A percentile compares a stretch with the other conserved stretches of the same genome.
These are phyloP conservation scores for Acanthochromis polyacanthus DNA, from an alignment of 2,113 vertebrate genomes.

Conservation along the genomic window DNA sequence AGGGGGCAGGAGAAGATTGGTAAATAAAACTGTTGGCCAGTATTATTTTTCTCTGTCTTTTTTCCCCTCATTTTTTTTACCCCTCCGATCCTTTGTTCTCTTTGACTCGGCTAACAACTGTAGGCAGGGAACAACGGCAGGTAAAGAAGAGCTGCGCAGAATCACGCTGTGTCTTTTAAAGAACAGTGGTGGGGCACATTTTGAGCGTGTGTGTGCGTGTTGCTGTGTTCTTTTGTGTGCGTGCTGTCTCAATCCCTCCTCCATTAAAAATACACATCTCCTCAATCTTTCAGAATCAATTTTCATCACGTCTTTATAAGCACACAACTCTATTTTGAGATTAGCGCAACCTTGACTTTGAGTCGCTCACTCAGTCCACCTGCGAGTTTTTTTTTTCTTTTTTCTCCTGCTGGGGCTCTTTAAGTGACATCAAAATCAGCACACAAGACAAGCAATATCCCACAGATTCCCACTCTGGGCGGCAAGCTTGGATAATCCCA, in stretches of 20 bases:
- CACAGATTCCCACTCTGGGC: conserved; percentile 10
- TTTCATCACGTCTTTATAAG: conserved; percentile 55
- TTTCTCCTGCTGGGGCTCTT: conserved; percentile 31
- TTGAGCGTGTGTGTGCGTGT: conserved; percentile 1
- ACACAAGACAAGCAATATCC: conserved; percentile 19
- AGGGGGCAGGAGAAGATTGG: conserved; percentile 60
- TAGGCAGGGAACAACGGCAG: conserved; percentile 48
- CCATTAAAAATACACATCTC: conserved; percentile 58
- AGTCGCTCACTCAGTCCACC: conserved; percentile 34
- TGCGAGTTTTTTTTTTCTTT: conserved; percentile 17
- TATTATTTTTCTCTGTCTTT: conserved; percentile 63
- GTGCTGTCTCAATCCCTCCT: neutral
- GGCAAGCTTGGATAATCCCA: conserved; percentile 26
- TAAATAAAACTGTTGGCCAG: conserved; percentile 76
- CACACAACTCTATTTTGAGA: conserved; percentile 44
- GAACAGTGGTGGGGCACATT: conserved; percentile 1
- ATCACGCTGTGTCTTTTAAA: conserved; percentile 40
- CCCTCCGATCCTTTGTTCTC: conserved; percentile 37
- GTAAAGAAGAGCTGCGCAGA: conserved; percentile 24
- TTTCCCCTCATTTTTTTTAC: conserved; percentile 32
- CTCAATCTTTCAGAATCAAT: conserved; percentile 62
- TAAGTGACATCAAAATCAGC: conserved; percentile 49
- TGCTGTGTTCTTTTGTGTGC: neutral
- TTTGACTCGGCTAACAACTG: conserved; percentile 55
- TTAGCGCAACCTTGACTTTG: conserved; percentile 51